Evolutionary conservation across 2,888 invertebrate species (phyloP).

Genomic region (Diplolepis rosae): DNA sequence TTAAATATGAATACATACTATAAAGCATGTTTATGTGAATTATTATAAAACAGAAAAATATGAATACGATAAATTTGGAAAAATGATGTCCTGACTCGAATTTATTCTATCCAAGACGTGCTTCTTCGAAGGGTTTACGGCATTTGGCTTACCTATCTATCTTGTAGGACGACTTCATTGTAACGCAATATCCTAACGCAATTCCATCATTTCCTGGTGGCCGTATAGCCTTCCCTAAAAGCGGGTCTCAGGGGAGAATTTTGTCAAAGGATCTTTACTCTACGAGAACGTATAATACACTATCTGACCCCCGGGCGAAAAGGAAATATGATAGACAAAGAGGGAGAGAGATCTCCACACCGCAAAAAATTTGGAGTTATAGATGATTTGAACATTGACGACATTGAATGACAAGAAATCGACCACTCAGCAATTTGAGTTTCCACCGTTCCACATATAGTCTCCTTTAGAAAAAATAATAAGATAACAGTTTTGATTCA

Average conservation of each 20-base stretch:
- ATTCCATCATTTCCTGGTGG: constrained; percentile 73
- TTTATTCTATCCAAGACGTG: background rate
- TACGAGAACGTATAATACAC: constrained; percentile 71
- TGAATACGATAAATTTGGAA: constrained; percentile 14
- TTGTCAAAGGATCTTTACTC: constrained; percentile 74
- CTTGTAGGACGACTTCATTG: constrained; percentile 53
- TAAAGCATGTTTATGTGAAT: background rate
- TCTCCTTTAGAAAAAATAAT: background rate
- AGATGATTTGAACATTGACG: background rate
- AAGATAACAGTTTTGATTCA: background rate
- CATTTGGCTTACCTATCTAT: background rate
- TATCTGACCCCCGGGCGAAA: constrained; percentile 63
- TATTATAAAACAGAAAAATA: background rate
- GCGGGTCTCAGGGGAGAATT: constrained; percentile 71
- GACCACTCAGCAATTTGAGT: background rate
- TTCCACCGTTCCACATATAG: background rate
- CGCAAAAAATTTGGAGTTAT: constrained; percentile 14
- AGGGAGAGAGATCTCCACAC: constrained; percentile 40
- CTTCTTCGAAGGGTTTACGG: constrained; percentile 3
- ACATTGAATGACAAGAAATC: background rate
- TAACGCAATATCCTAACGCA: constrained; percentile 73
- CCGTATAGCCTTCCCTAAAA: constrained; percentile 67
- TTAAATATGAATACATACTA: no score
- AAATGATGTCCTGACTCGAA: constrained; percentile 15
- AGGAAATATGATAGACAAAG: constrained; percentile 67